Percentiles rank a stretch among this genome's conserved stretches.
Evolutionary conservation across 2,113 vertebrate genomes (phyloP).

Genomic region (Bubo scandiacus): DNA sequence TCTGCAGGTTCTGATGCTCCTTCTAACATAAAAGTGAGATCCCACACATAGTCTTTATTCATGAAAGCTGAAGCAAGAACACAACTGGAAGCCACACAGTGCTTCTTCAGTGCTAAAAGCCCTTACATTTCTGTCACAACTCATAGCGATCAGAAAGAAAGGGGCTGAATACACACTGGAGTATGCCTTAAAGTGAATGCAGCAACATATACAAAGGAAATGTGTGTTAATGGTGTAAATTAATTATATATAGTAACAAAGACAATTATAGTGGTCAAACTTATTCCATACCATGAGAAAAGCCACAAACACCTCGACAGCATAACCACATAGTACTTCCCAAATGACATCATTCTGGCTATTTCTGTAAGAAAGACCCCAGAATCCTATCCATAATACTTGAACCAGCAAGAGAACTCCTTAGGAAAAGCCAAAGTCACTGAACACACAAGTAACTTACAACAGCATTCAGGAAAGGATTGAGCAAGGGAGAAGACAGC

Average conservation of each 20-base stretch:
- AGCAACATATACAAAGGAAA: background rate
- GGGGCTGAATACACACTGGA: background rate
- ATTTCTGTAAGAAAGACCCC: background rate
- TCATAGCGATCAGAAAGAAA: background rate
- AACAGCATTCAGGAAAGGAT: background rate
- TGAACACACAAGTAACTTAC: rapidly evolving
- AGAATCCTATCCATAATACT: background rate
- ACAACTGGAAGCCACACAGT: background rate
- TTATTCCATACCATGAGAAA: background rate
- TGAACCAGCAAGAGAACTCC: background rate
- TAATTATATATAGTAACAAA: background rate
- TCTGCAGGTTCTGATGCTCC: background rate
- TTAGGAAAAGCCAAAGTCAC: background rate
- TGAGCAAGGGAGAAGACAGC: background rate
- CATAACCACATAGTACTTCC: background rate
- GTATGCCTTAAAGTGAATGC: rapidly evolving
- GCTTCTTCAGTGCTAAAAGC: background rate
- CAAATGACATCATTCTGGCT: background rate
- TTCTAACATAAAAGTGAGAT: background rate
- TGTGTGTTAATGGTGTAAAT: background rate
- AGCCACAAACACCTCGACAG: background rate
- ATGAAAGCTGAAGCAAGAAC: background rate
- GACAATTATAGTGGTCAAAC: background rate
- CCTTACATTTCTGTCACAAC: background rate
- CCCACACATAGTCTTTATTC: background rate